phyloP scores from a whole-genome alignment of 23 tunicate species.

The Aplidium turbinatum region DNA sequence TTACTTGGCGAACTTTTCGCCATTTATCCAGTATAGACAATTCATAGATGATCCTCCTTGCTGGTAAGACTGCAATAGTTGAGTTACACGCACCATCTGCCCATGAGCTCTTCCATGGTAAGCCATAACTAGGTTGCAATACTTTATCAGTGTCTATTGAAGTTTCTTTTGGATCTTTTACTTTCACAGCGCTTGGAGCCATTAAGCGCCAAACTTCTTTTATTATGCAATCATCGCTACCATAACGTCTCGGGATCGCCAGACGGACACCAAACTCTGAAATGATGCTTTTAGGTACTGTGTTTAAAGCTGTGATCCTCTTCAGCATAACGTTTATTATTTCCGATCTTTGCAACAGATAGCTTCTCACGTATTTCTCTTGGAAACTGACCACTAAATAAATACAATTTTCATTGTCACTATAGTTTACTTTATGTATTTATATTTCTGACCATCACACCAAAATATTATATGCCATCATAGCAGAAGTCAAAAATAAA shows the following conservation, averaged over 20 bases:
- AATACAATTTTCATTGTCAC: background rate
- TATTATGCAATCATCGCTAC: background rate
- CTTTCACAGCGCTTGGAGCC: background rate
- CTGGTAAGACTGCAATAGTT: background rate
- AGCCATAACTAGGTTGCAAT: background rate
- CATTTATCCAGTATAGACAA: background rate
- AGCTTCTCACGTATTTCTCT: slow-evolving; percentile 6
- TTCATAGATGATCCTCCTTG: background rate
- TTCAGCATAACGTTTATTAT: background rate
- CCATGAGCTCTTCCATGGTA: background rate
- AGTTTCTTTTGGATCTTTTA: background rate
- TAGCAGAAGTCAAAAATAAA: too few relatives aligned
- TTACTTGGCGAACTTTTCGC: background rate
- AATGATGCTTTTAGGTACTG: background rate
- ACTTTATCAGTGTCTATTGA: background rate
- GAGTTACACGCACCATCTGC: background rate
- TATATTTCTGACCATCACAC: too few relatives aligned
- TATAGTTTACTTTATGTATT: background rate
- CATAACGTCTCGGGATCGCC: background rate
- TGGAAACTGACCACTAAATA: background rate
- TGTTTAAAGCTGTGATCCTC: background rate
- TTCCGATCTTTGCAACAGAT: slow-evolving; percentile 18
- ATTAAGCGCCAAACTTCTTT: slow-evolving; percentile 1
- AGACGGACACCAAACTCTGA: background rate
- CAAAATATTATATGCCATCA: too few relatives aligned